A percentile compares a stretch with the other conserved stretches of the same genome.
Evolutionary conservation across 2,888 invertebrate genomes (phyloP).

Genomic region (Agrochola lota): DNA sequence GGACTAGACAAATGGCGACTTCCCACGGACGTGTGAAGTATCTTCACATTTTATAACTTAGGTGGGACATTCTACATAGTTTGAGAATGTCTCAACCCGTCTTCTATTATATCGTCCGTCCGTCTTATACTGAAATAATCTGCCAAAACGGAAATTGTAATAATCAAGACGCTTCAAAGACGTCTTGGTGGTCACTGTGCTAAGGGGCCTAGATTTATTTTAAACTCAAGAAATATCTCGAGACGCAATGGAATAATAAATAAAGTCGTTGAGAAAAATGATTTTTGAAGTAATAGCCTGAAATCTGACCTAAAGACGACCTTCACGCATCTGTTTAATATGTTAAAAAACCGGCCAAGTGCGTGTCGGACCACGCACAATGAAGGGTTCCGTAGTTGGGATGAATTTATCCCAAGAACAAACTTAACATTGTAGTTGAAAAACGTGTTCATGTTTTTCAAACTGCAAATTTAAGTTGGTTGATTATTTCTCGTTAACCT

Average conservation of each 20-base stretch:
- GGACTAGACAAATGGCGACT: constrained; percentile 48
- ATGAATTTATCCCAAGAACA: too few relatives aligned
- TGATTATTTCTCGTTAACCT: too few relatives aligned
- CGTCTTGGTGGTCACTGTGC: not conserved
- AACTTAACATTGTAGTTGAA: too few relatives aligned
- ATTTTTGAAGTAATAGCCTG: too few relatives aligned
- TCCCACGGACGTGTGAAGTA: constrained; percentile 35
- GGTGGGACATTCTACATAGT: not conserved
- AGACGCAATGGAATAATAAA: not conserved
- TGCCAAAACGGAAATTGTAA: not conserved
- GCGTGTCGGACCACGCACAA: too few relatives aligned
- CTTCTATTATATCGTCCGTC: too few relatives aligned
- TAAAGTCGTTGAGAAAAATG: not conserved
- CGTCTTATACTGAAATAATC: not conserved
- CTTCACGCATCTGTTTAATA: too few relatives aligned
- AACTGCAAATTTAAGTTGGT: too few relatives aligned
- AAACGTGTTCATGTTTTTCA: too few relatives aligned
- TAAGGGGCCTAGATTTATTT: not conserved
- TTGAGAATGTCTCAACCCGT: not conserved
- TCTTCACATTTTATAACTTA: not conserved
- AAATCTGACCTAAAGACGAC: too few relatives aligned
- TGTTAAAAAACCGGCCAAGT: too few relatives aligned
- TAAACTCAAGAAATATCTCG: not conserved
- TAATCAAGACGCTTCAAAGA: not conserved
- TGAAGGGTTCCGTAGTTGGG: too few relatives aligned